phyloP scores from a whole-genome alignment of 2,113 vertebrate genomes.

The Lagenorhynchus albirostris region DNA sequence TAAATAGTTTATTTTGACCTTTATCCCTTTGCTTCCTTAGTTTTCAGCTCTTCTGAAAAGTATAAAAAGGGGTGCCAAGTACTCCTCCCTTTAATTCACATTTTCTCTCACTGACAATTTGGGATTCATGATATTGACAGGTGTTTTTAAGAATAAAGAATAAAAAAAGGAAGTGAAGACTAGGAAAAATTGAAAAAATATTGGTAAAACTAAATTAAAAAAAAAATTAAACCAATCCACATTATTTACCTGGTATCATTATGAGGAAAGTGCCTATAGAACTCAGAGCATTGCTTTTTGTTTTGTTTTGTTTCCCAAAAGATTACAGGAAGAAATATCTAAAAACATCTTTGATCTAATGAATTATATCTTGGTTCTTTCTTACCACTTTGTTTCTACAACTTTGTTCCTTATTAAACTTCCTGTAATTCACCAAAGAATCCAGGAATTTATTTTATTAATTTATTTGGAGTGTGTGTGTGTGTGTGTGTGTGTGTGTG shows the following conservation, averaged over 20 bases:
- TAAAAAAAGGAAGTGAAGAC: neutral
- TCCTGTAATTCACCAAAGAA: conserved; percentile 11
- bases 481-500: neutral
- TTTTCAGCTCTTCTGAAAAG: neutral
- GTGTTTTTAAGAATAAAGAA: neutral
- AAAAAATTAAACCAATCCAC: neutral
- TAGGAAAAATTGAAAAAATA: neutral
- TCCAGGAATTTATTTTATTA: neutral
- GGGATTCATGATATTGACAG: neutral
- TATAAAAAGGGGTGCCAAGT: neutral
- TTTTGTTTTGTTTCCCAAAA: neutral
- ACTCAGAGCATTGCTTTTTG: neutral
- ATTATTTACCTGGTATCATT: neutral
- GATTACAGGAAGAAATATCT: neutral
- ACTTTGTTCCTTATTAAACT: neutral
- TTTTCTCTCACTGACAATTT: neutral
- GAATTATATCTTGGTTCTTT: neutral
- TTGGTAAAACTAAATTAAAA: neutral
- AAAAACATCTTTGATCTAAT: neutral
- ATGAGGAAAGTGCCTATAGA: neutral
- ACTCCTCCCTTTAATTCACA: neutral
- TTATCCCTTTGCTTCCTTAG: neutral
- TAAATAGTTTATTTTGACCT: conserved; percentile 17
- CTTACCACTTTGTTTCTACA: neutral
- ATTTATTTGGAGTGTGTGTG: neutral